Base-by-base conservation (phyloP, 2,113 vertebrate species). In the Grus americana region DNA sequence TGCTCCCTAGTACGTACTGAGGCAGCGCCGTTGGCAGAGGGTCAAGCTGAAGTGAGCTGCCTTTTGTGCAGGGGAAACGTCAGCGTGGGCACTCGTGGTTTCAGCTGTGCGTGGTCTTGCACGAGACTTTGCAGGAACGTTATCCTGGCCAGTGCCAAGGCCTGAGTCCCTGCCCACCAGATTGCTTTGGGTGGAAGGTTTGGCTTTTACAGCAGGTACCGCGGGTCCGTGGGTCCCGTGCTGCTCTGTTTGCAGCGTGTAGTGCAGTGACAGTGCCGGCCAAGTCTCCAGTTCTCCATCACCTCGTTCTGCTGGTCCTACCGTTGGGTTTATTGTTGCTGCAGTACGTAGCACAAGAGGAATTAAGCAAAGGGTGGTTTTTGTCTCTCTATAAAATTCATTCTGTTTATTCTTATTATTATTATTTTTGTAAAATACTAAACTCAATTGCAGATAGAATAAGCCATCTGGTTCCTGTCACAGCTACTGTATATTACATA, bases 401-500 rank as follows among this genome's bases (percentile, higher is more conserved):
- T 92, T 79, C 72, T 80, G 82, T 86, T 93, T 83, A 63, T 78
- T 94, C 29, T 59, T 47, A 0, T 71, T 63, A 15, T 85, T 88
- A 47, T 82, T 88, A 74, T 74, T 92, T 86, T 68, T 80, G 66
- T 22, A 42, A 93, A 92, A 49, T 36, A 34, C 65, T 79, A 57
- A 71, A 65, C 72, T 73, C 63, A 52, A 66, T 70, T 90, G 71
- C 73, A 86, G 79, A 57, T 36, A 62, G 86, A 95, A 82, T 55
- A 80, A 92, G 84, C 82, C 95, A 89, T 96, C 95, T 94, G 89
- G 91, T 85, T 86, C 84, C 88, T 95, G 89, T 73, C 93, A 67
- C 82, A 85, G 93, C 59, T 68, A 58, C 89, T 89, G 66, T 86
- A 87, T 71, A 57, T 88, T 93, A 86, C 71, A 44, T 86, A 92